These are phyloP conservation scores for Hemicentrotus pulcherrimus DNA, from an alignment of 35 echinoderm and acorn worm species.

Conservation along the genomic window DNA sequence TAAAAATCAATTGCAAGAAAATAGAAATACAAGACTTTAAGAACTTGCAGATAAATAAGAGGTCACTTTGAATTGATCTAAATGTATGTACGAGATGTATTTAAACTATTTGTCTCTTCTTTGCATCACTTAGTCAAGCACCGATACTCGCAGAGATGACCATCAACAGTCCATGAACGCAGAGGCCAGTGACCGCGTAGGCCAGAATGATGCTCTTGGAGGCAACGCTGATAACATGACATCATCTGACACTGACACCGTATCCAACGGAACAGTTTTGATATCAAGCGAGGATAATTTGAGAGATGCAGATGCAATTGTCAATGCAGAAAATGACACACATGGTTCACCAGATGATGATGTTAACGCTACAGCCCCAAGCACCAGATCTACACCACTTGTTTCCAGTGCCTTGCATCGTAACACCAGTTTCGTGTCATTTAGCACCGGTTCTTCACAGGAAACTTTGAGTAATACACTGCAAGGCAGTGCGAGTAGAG, in stretches of 20 bases:
- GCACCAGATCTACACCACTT: background rate
- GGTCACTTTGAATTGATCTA: too few relatives aligned
- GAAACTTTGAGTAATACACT: background rate
- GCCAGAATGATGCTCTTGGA: background rate
- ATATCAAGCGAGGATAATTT: background rate
- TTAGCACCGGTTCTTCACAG: background rate
- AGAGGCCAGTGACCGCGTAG: background rate
- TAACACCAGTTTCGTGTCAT: background rate
- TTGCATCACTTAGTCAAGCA: too few relatives aligned
- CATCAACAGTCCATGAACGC: too few relatives aligned
- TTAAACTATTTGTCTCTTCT: too few relatives aligned
- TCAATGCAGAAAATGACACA: too few relatives aligned
- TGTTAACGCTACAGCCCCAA: background rate
- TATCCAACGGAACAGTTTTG: background rate
- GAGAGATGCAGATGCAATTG: background rate
- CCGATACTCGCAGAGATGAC: too few relatives aligned
- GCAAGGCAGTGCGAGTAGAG: background rate
- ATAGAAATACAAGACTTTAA: too few relatives aligned
- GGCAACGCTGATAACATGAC: background rate
- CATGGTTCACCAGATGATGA: background rate
- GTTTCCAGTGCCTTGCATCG: background rate
- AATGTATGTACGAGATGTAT: too few relatives aligned
- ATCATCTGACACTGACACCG: background rate
- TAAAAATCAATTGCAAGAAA: too few relatives aligned
- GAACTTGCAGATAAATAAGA: too few relatives aligned